Base-by-base conservation (phyloP, 2,797 vertebrate genomes). In the Mus minutoides region DNA sequence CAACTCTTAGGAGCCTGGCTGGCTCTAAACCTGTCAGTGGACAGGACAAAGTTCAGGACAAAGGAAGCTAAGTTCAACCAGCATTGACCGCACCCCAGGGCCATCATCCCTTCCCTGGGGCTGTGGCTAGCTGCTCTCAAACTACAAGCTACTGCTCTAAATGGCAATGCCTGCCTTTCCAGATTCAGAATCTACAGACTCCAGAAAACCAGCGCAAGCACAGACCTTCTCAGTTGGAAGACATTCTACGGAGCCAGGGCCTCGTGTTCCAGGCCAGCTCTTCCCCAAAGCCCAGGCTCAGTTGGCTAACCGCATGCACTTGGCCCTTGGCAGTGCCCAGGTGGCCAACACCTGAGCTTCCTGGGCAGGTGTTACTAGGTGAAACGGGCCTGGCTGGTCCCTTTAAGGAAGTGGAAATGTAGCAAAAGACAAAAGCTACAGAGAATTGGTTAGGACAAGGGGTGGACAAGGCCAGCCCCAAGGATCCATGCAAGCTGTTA, bases 401-500 rank as follows among this genome's bases (percentile, higher is more conserved):
- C 64, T 62, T 52, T 29, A 75, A 89, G 34, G 73, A 54, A 54
- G 2, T 37, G 49, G 7, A 29, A n/a, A 8, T 9, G 2, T 6
- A 22, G 37, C 82, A 73, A 16, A 17, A 40, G 62, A 88, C 4
- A 24, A 67, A 10, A 40, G 22, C 49, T 12, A 5, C 71, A 6
- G 26, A 62, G 52, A 71, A 56, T 3, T 8, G 64, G 67, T 31
- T 67, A 34, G 90, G 69, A 56, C 31, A 17, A 49, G 10, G 49
- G 22, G 58, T 9, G 7, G 31, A 19, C 14, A 9, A 64, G 49
- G 58, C 54, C 6, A 0, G 24, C n/a, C 46, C 21, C 1, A 22
- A 34, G 56, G 46, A 40, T 49, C 43, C 19, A 0, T 0, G 7
- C 71, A 58, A 43, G 24, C 67, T 80, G 46, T 43, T 1, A 0